phyloP scores from a whole-genome alignment of 2,888 invertebrate genomes.

The Dysmachus trigonus region DNA sequence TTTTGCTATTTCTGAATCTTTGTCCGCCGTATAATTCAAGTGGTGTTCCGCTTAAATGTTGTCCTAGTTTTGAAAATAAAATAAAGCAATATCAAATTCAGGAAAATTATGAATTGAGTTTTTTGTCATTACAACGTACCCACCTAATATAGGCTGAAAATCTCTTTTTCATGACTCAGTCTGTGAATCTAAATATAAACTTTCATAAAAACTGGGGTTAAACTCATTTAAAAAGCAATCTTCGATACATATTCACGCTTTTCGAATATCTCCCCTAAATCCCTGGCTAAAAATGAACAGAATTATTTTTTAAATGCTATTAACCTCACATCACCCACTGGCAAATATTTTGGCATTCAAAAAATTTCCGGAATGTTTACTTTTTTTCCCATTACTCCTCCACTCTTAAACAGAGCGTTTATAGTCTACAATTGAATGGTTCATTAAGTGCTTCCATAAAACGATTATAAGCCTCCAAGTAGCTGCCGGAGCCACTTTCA shows the following conservation, averaged over 20 bases:
- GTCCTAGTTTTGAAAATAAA: too few species aligned
- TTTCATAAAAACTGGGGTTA: background rate
- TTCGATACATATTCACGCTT: background rate
- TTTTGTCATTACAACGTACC: too few species aligned
- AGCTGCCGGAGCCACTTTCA: background rate
- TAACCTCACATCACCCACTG: background rate
- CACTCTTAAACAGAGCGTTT: background rate
- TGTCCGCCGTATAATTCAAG: too few species aligned
- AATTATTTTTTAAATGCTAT: background rate
- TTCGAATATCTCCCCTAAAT: background rate
- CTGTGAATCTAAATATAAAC: background rate
- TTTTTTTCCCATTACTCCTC: background rate
- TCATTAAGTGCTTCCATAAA: background rate
- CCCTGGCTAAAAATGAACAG: background rate
- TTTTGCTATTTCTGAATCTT: too few species aligned
- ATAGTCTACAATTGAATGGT: background rate
- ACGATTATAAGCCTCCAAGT: background rate
- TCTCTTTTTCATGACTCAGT: too few species aligned
- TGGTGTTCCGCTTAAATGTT: too few species aligned
- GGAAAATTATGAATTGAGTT: too few species aligned
- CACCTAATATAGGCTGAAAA: too few species aligned
- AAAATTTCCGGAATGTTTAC: background rate
- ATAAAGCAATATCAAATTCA: too few species aligned
- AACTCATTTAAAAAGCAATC: background rate
- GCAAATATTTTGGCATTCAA: background rate